Evolutionary conservation across 2,797 vertebrate species (phyloP).

Genomic region (Miichthys miiuy): DNA sequence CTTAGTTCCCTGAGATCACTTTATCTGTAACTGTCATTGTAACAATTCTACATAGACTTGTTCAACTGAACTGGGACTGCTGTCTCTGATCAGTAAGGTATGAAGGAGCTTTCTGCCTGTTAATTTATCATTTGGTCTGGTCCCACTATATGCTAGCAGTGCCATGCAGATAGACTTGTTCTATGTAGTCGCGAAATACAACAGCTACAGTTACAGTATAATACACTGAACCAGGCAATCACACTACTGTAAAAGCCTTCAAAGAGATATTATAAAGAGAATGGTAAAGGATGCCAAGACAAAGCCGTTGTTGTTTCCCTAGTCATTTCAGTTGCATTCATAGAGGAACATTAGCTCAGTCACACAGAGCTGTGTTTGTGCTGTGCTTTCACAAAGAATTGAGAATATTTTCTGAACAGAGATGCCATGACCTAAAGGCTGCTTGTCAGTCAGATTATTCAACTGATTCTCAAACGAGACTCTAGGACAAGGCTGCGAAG

Average conservation of each 20-base stretch:
- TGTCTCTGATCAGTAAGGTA: conserved; percentile 69
- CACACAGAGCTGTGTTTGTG: conserved; percentile 71
- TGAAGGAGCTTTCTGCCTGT: conserved; percentile 62
- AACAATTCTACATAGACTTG: conserved; percentile 69
- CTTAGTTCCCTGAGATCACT: conserved; percentile 80
- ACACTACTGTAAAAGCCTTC: conserved; percentile 23
- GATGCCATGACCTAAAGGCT: conserved; percentile 78
- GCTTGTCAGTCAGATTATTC: conserved; percentile 80
- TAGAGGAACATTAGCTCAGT: conserved; percentile 63
- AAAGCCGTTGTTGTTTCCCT: conserved; percentile 36
- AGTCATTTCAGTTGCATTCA: conserved; percentile 39
- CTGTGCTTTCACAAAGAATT: conserved; percentile 71
- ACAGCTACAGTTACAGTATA: not conserved
- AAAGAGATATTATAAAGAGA: conserved; percentile 32
- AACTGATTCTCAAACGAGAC: conserved; percentile 77
- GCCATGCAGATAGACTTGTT: conserved; percentile 23
- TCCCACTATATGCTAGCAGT: not conserved
- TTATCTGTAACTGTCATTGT: conserved; percentile 78
- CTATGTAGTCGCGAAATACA: not conserved
- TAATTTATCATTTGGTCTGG: conserved; percentile 53
- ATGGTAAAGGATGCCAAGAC: conserved; percentile 35
- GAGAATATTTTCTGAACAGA: conserved; percentile 69
- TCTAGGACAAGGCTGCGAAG: conserved; percentile 63
- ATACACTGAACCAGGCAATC: conserved; percentile 15
- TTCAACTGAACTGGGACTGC: conserved; percentile 57